Evolutionary conservation across 2,113 vertebrate species (phyloP), one percentile per base, ranked within the genome.

Genomic region (Caranx melampygus): DNA sequence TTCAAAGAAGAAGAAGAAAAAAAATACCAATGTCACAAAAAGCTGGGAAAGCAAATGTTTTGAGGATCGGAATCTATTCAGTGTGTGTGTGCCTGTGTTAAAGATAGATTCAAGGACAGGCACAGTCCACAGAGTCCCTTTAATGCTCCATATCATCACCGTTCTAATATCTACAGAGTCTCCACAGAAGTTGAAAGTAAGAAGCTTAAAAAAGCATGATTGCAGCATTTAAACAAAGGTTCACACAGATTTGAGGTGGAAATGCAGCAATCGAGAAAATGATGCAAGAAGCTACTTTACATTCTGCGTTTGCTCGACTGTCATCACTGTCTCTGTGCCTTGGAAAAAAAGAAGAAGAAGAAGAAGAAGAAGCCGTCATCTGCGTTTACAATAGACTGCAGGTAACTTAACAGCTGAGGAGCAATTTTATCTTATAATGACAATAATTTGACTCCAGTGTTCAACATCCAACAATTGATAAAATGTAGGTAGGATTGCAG

Each of bases 401-500:
- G 54, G 44, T 40, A 31, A 58, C 42, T 62, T 72, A 60, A 75
- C 60, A 75, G 59, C 14, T 34, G 44, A 40, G 45, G 83, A 40
- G 51, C 37, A 33, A 15, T 81, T 82, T 75, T 33, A 66, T 82
- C 16, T 13, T 8, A 9, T 26, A 45, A 16, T 64, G 18, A 16
- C 4, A 20, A 34, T 21, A 16, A 52, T 33, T 51, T 35, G 3
- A n/a, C 20, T 47, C 3, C 4, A 13, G 18, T 64, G 31, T 47
- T 61, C 5, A 37, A 20, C 12, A 31, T 45, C 45, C 13, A 65
- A 34, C 15, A 7, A 4, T 54, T 61, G n/a, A 71, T 84, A 37
- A 70, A 55, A 44, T 21, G 37, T 6, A 26, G n/a, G 35, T 16
- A 34, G 21, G 61, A 65, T 61, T 70, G 51, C 62, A 47, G 57